Conservation (phyloP, 2,888 invertebrate species). For the Meta bourneti region DNA sequence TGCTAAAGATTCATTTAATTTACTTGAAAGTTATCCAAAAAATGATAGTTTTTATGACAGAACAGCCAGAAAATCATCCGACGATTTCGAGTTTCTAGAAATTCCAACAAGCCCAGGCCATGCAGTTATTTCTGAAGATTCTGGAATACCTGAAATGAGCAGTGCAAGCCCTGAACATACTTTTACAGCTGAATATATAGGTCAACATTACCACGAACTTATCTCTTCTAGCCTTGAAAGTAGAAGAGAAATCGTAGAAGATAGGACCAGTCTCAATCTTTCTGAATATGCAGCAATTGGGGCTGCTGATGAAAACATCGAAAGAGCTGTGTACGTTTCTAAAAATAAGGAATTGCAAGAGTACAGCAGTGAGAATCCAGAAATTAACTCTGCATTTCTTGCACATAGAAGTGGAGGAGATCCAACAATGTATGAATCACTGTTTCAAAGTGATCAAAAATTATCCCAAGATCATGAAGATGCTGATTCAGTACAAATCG, state of each 20-base stretch:
- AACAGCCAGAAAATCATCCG: conserved; percentile 7
- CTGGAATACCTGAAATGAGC: neutral
- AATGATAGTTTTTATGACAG: neutral
- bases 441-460: neutral
- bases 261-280: neutral
- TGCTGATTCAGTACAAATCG: conserved; percentile 31
- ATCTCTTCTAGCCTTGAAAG: neutral
- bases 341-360: neutral
- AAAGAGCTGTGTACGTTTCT: neutral
- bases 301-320: neutral
- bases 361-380: neutral
- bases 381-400: no score
- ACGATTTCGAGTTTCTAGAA: neutral
- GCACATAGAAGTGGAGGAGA: no score
- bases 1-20: conserved; percentile 25
- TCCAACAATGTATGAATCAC: no score
- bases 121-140: neutral
- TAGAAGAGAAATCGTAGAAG: neutral
- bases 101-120: neutral
- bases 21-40: neutral
- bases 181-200: neutral
- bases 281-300: neutral
- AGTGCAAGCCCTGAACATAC: neutral
- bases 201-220: neutral
- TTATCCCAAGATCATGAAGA: neutral